Percentiles rank a stretch among this genome's conserved stretches.
phyloP scores from a whole-genome alignment of 2,797 vertebrate genomes.

The Anguilla megastoma region DNA sequence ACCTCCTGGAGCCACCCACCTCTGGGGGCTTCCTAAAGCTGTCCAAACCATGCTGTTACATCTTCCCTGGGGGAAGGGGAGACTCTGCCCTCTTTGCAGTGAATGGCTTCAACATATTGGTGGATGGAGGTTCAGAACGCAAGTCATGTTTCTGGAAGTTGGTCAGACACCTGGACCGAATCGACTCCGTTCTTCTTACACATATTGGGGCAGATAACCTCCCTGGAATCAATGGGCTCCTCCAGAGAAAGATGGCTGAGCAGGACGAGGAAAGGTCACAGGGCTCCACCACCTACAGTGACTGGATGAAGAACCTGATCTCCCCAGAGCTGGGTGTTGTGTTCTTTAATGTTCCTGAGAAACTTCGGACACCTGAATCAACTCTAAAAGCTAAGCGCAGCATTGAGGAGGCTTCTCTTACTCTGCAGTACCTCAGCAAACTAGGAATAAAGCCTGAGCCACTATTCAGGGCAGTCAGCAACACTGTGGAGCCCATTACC shows the following conservation, averaged over 20 bases:
- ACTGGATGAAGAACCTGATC: slow-evolving; percentile 98
- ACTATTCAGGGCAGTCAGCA: slow-evolving; percentile 89
- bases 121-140: slow-evolving; percentile 94
- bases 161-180: slow-evolving; percentile 94
- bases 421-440: slow-evolving; percentile 89
- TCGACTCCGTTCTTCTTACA: slow-evolving; percentile 93
- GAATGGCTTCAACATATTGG: slow-evolving; percentile 96
- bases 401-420: slow-evolving; percentile 93
- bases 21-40: slow-evolving; percentile 97
- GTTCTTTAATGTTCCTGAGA: slow-evolving; percentile 97
- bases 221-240: slow-evolving; percentile 94
- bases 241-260: slow-evolving; percentile 95
- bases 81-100: slow-evolving; percentile 98
- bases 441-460: slow-evolving; percentile 91
- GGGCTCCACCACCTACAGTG: slow-evolving; percentile 86
- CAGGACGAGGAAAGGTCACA: slow-evolving; percentile 94
- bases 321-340: slow-evolving; percentile 96
- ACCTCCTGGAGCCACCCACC: slow-evolving; percentile 94
- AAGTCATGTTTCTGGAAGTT: slow-evolving; percentile 99
- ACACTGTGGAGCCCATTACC: slow-evolving; percentile 91
- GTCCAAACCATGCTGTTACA: slow-evolving; percentile 98
- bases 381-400: slow-evolving; percentile 94
- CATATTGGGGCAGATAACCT: slow-evolving; percentile 98
- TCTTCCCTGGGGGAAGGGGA: slow-evolving; percentile 94
- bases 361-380: slow-evolving; percentile 89